Evolutionary conservation across 2,113 vertebrate genomes (phyloP), one percentile per base, ranked within the genome.

Genomic region (Halcyon malimbica): DNA sequence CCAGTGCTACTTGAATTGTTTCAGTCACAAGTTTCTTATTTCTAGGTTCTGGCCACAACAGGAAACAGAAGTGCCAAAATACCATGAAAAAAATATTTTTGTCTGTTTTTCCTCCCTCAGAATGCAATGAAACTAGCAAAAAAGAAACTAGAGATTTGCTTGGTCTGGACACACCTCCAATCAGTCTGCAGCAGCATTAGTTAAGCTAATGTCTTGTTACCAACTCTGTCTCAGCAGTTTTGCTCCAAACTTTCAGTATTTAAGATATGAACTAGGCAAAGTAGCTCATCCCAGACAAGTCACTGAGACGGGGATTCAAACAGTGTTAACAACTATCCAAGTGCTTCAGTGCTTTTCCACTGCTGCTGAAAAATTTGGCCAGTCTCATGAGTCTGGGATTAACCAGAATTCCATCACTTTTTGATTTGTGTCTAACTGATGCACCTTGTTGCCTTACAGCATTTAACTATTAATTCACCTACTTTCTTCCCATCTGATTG

Each of bases 61-160:
- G 90, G 95, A 97, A 96, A 94, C 85, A 97, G 92, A 95, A 96
- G 73, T 94, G 86, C 73, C 88, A 93, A 96, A 96, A 94, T 93
- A 86, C 76, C 73, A 81, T 83, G 82, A 84, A 96, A 95, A 95
- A 88, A 83, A 63, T 24, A 56, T 48, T 74, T 92, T 90, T 70
- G 25, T 83, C 88, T 93, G 82, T 90, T 95, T 96, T 93, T 77
- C 56, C 71, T 80, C 83, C 18, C 8, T 83, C 76, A 89, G 71
- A 94, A 94, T 60, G 17, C 68, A 92, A 83, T 69, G 78, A 90
- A 88, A 92, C 24, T 12, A 54, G 24, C 56, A 51, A 77, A 92
- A 95, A 90, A 94, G 80, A 87, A 92, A 81, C 73, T 68, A 64
- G 48, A 89, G 64, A 57, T 93, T 90, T 86, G 1, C 60, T 88